These are phyloP conservation scores for Sturmia bella DNA, from an alignment of 2,888 invertebrate genomes.

Conservation along the genomic window DNA sequence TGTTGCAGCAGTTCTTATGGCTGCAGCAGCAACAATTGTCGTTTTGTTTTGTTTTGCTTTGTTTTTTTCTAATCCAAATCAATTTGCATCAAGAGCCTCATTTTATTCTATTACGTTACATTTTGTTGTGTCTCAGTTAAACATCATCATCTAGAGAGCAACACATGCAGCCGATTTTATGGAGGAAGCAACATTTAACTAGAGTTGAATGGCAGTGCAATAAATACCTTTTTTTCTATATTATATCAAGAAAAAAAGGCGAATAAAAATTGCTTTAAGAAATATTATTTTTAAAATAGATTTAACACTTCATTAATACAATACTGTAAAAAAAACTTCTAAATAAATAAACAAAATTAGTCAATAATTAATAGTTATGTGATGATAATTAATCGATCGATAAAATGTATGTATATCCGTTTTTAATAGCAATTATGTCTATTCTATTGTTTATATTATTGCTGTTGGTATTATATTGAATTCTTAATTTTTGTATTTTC, in stretches of 20 bases:
- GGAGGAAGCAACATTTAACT: constrained; percentile 3
- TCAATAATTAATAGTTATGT: too few species aligned
- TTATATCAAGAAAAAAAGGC: background rate
- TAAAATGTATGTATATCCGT: too few species aligned
- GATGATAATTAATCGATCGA: too few species aligned
- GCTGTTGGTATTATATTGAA: too few species aligned
- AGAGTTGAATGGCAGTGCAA: constrained; percentile 4
- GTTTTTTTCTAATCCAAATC: constrained; percentile 78
- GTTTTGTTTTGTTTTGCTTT: constrained; percentile 9
- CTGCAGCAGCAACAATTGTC: constrained; percentile 1
- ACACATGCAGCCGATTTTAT: constrained; percentile 38
- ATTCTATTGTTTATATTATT: too few species aligned
- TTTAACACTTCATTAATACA: too few species aligned
- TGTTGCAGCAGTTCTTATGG: constrained; percentile 9
- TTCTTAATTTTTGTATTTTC: too few species aligned
- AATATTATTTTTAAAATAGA: too few species aligned
- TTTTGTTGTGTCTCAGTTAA: constrained; percentile 40
- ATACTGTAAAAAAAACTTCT: too few species aligned
- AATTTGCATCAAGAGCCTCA: constrained; percentile 80
- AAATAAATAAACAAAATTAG: too few species aligned
- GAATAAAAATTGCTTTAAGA: too few species aligned
- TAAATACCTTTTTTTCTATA: constrained; percentile 44
- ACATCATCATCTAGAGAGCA: constrained; percentile 11
- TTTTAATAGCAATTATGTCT: too few species aligned
- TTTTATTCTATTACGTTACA: constrained; percentile 78